Conservation (phyloP, 2,113 vertebrate species). For the Ptilorrhoa leucosticta region DNA sequence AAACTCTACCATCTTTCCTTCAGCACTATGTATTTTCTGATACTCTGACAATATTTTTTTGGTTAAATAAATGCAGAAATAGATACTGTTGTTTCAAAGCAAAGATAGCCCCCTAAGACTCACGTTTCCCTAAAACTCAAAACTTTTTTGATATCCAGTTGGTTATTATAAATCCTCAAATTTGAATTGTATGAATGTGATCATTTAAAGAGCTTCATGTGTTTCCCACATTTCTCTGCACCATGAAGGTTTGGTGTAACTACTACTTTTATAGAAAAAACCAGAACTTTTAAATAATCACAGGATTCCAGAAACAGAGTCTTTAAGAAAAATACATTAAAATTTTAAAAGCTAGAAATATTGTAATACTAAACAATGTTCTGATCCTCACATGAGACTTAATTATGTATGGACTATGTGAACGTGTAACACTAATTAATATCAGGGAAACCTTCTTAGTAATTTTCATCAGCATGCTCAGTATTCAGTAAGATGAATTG, state of each 20-base stretch:
- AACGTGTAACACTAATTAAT: not conserved
- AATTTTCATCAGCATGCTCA: not conserved
- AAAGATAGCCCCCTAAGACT: not conserved
- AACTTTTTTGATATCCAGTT: not conserved
- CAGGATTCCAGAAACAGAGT: not conserved
- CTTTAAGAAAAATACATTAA: not conserved
- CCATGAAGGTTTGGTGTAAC: not conserved
- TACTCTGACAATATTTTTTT: not conserved
- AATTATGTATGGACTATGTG: not conserved
- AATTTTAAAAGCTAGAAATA: not conserved
- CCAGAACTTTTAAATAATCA: not conserved
- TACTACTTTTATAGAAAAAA: not conserved
- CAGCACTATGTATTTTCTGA: not conserved
- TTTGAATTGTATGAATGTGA: not conserved
- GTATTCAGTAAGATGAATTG: not conserved
- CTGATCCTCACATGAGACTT: not conserved
- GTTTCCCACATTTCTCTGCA: not conserved
- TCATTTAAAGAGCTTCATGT: not conserved
- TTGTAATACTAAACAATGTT: not conserved
- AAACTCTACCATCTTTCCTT: not conserved
- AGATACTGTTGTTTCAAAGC: not conserved
- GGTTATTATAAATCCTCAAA: not conserved
- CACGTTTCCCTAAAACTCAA: not conserved
- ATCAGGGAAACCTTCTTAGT: not conserved
- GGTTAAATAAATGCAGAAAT: not conserved